A percentile compares a stretch with the other conserved stretches of the same genome.
phyloP scores from a whole-genome alignment of 2,113 vertebrate species.

The Mirza zaza region DNA sequence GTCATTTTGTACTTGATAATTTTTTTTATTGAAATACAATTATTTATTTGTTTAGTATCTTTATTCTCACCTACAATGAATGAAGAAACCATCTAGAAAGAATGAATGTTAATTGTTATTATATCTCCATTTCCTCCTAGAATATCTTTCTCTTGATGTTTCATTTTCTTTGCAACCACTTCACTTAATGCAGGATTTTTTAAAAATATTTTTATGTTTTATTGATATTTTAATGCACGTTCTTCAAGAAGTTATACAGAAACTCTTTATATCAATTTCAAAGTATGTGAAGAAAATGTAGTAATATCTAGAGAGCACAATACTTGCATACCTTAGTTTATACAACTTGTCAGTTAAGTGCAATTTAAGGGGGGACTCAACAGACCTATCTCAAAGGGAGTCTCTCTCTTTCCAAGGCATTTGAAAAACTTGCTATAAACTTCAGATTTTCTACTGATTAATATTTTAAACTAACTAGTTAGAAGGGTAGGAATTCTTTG shows the following conservation, averaged over 20 bases:
- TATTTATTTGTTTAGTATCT: background rate
- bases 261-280: background rate
- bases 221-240: background rate
- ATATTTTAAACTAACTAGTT: background rate
- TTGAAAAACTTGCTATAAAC: background rate
- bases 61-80: background rate
- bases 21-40: background rate
- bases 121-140: background rate
- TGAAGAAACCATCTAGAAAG: background rate
- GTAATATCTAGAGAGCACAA: background rate
- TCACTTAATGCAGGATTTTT: background rate
- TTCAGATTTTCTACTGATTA: background rate
- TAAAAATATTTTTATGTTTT: background rate
- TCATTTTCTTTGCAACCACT: background rate
- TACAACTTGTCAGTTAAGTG: background rate
- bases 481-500: background rate
- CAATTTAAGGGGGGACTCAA: background rate
- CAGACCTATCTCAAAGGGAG: background rate
- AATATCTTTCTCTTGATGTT: background rate
- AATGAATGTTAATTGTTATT: background rate
- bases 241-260: background rate
- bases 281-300: background rate
- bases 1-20: background rate
- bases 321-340: background rate
- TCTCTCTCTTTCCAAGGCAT: background rate